Conservation (phyloP, 2,888 invertebrate species). For the Diplazon laetatorius region DNA sequence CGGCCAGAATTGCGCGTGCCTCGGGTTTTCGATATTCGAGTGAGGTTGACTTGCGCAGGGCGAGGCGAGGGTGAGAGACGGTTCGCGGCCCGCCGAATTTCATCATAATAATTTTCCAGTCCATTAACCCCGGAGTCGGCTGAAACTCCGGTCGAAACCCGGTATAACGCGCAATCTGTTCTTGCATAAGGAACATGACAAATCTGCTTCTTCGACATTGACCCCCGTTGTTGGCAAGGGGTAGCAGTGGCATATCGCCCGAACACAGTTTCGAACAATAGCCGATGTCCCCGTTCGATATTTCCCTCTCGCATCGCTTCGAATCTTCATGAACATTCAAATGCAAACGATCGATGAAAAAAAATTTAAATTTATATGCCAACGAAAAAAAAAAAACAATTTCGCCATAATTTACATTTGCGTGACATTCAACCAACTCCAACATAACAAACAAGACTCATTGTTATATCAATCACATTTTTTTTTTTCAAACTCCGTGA, state of each 20-base stretch:
- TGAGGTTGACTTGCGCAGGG: slow-evolving; percentile 54
- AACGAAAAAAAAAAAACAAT: slow-evolving; percentile 22
- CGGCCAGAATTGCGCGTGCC: slow-evolving; percentile 28
- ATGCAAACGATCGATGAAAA: slow-evolving; percentile 39
- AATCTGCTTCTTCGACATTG: slow-evolving; percentile 56
- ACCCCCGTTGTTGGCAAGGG: slow-evolving; percentile 26
- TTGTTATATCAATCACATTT: neutral
- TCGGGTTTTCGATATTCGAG: slow-evolving; percentile 39
- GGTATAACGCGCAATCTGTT: slow-evolving; percentile 54
- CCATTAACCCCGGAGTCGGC: slow-evolving; percentile 78
- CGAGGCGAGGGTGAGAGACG: slow-evolving; percentile 62
- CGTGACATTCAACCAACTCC: neutral
- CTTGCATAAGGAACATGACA: slow-evolving; percentile 66
- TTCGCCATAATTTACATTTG: neutral
- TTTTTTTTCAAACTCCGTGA: too few relatives aligned
- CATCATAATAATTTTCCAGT: slow-evolving; percentile 82
- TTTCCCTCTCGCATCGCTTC: slow-evolving; percentile 24
- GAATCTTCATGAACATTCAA: slow-evolving; percentile 45
- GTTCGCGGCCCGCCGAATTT: slow-evolving; percentile 75
- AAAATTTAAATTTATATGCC: slow-evolving; percentile 50
- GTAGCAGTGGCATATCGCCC: slow-evolving; percentile 25
- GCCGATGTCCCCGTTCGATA: slow-evolving; percentile 39
- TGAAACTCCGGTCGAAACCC: slow-evolving; percentile 64
- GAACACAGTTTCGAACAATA: slow-evolving; percentile 46
- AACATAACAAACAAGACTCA: neutral